Evolutionary conservation across 1,140 invertebrate species (phyloP), one percentile per base, ranked within the genome.

Genomic region (Zophobas morio): DNA sequence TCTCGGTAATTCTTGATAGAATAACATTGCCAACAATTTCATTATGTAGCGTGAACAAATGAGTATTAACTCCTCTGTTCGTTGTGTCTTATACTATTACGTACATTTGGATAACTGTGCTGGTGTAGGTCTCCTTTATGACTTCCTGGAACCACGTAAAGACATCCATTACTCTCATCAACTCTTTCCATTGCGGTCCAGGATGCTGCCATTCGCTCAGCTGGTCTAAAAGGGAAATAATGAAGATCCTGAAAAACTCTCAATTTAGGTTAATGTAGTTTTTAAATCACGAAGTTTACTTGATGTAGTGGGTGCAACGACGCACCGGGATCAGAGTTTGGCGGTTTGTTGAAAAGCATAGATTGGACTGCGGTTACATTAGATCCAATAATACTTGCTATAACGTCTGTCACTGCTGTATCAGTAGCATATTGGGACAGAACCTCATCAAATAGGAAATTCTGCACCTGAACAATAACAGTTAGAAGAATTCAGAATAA

Each of bases 271-370:
- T 78, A 36, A 70, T 20, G 54, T 3, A 60, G 36, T 6, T 37
- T 51, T 34, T 37, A 70, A 39, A 20, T 20, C 20, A 20, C 71
- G 40, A 70, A 39, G 81, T 86, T 20, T 20, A 93, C 93, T 88
- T 96, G 92, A 87, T 96, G 95, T 49, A 95, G 88, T 0, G 94
- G 95, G 86, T 96, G 94, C 34, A 90, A 86, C 8, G 93, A 94
- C 2, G 90, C 90, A 71, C 89, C 87, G n/a, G 86, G 88, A 75
- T 91, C 91, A 46, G 90, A 86, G 86, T 96, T 95, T 1, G 96
- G 96, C 2, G 96, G 96, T 84, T 98, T 98, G 81, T 96, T 96
- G 75, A 98, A 97, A 2, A 98, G 87, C 96, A 98, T 98, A 35
- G 93, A 94, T 85, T 98, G 94, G 84, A 95, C 90, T 0, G 93